phyloP scores from a whole-genome alignment of 2,888 invertebrate species.

The Epiperipatus broadwayi region DNA sequence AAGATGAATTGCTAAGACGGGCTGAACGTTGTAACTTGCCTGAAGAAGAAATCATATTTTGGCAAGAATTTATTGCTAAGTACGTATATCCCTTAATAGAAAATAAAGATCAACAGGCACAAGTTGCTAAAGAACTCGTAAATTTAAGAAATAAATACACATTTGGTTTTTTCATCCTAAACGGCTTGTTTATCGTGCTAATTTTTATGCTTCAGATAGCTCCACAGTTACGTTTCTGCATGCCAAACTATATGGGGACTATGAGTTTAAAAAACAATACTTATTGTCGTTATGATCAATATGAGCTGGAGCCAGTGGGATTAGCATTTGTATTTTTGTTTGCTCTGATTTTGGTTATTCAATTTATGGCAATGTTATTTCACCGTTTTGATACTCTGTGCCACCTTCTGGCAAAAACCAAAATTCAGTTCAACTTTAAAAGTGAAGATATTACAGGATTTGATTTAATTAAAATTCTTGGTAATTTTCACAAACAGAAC shows the following conservation, averaged over 20 bases:
- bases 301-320: too few species aligned
- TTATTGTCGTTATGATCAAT: too few species aligned
- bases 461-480: too few species aligned
- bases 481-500: too few species aligned
- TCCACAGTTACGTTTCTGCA: too few species aligned
- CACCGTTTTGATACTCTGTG: conserved; percentile 93
- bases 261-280: too few species aligned
- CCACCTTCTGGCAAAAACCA: conserved; percentile 62
- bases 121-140: conserved; percentile 72
- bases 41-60: conserved; percentile 67
- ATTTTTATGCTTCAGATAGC: conserved; percentile 73
- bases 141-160: conserved; percentile 85
- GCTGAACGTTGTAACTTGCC: conserved; percentile 73
- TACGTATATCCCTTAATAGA: conserved; percentile 84
- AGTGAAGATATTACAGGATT: too few species aligned
- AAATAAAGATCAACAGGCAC: conserved; percentile 60
- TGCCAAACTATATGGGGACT: too few species aligned
- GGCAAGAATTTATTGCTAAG: conserved; percentile 81
- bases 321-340: conserved; percentile 94
- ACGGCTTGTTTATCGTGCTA: conserved; percentile 93
- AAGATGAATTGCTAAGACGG: conserved; percentile 64
- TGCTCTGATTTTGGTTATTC: conserved; percentile 80
- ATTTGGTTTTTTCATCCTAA: conserved; percentile 94
- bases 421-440: conserved; percentile 76
- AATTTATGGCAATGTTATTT: conserved; percentile 93